Conservation (phyloP, 2,113 vertebrate genomes). For the Suricata suricatta region DNA sequence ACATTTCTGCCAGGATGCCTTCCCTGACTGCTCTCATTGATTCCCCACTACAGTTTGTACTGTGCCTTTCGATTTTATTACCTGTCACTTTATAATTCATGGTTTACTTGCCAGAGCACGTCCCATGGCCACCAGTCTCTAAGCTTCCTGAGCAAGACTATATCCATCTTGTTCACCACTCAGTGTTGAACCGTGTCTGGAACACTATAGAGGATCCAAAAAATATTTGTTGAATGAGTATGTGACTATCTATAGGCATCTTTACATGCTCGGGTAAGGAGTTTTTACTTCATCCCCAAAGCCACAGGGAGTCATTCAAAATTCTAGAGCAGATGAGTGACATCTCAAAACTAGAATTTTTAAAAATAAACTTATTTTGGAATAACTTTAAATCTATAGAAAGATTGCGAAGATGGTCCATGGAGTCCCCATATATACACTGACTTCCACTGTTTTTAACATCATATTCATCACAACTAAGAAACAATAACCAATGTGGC, state of each 20-base stretch:
- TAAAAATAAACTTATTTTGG: neutral
- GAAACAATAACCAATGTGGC: neutral
- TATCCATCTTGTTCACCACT: neutral
- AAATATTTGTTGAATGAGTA: neutral
- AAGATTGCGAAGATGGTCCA: neutral
- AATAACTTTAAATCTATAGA: neutral
- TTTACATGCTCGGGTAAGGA: neutral
- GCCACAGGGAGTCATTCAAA: neutral
- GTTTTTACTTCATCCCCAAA: neutral
- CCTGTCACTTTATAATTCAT: neutral
- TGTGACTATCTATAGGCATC: neutral
- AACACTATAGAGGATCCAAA: neutral
- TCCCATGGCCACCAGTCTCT: neutral
- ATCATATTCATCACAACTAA: neutral
- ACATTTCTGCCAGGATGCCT: neutral
- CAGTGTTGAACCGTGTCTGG: neutral
- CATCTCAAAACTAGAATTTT: neutral
- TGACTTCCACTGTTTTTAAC: neutral
- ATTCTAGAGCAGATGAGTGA: neutral
- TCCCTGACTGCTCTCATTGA: neutral
- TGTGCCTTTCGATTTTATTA: neutral
- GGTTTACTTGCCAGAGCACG: neutral
- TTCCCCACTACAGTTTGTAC: no score
- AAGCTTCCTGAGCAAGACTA: neutral
- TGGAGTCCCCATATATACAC: no score